Conservation (phyloP, 2,888 invertebrate species). For the Antheraea assamensis region DNA sequence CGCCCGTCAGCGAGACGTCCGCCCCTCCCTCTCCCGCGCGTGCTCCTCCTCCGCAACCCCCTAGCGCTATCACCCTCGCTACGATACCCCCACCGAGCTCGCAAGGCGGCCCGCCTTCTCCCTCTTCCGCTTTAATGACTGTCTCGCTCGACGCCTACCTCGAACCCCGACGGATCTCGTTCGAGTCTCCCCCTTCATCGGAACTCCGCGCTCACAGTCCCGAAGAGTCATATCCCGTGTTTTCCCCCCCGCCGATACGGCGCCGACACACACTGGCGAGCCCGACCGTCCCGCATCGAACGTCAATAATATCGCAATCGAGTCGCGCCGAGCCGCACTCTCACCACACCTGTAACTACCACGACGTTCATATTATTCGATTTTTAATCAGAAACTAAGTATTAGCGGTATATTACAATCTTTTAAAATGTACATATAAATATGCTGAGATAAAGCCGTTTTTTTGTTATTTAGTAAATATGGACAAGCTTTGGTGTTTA, state of each 20-base stretch:
- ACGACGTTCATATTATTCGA: background rate
- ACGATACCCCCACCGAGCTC: constrained; percentile 54
- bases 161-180: constrained; percentile 91
- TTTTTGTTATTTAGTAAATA: too few relatives aligned
- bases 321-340: constrained; percentile 88
- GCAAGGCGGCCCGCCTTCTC: constrained; percentile 85
- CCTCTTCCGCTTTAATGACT: constrained; percentile 92
- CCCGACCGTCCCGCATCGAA: constrained; percentile 83
- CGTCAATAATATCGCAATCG: constrained; percentile 89
- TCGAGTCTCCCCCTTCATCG: constrained; percentile 89
- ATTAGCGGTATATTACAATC: constrained; percentile 1
- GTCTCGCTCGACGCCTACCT: constrained; percentile 93
- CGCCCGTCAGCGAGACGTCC: constrained; percentile 85
- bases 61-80: constrained; percentile 80
- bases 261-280: constrained; percentile 83
- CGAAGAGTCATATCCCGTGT: constrained; percentile 93
- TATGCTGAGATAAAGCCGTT: too few relatives aligned
- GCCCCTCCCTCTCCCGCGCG: constrained; percentile 71
- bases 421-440: too few relatives aligned
- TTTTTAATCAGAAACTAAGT: constrained; percentile 1
- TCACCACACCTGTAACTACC: constrained; percentile 93
- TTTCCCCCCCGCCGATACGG: constrained; percentile 91
- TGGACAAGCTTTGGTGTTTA: too few relatives aligned
- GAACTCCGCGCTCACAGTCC: constrained; percentile 87
- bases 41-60: constrained; percentile 77